Base-by-base conservation (phyloP, 2,888 invertebrate species). In the Microctonus aethiopoides region DNA sequence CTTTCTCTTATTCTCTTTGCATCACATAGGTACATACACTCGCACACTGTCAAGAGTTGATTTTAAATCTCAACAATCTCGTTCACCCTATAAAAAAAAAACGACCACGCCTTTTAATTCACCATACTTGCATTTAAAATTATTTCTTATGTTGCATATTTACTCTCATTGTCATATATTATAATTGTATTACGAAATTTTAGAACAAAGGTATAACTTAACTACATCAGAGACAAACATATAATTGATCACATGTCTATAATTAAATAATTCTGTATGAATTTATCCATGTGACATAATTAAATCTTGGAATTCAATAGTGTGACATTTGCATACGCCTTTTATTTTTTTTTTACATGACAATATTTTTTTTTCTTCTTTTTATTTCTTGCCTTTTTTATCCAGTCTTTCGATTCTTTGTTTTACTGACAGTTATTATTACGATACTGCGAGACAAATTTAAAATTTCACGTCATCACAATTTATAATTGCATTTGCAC, bases 401-500 rank as follows among this genome's bases (percentile, higher is more conserved):
- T 13, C 11, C 56, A 2, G 29, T 29, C 57, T 16, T 7, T 6
- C 13, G 56, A 52, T 52, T n/a, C 24, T 26, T 54, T 11, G 26
- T 54, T 3, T 10, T 54, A n/a, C 26, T 54, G 26, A 1, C 24
- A 2, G 13, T 54, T 11, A 3, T 10, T 26, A 54, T 54, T 54
- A 24, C 24, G 11, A 34, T 34, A 57, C 34, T 10, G 13, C 26
- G 57, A 29, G 57, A 57, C 57, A 57, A 57, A 54, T 22, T 54
- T 13, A 54, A 54, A 54, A 57, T 57, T 20, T 34, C 29, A 16
- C 32, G 57, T 57, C 32, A 57, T 34, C 32, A 57, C 51, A 67
- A 74, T 72, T 73, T 74, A 77, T 62, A 76, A 75, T 60, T 74
- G 71, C 65, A 64, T 54, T 79, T 78, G 70, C 73, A 74, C 64